Evolutionary conservation across 2,113 vertebrate genomes (phyloP).

Genomic region (Phainopepla nitens): DNA sequence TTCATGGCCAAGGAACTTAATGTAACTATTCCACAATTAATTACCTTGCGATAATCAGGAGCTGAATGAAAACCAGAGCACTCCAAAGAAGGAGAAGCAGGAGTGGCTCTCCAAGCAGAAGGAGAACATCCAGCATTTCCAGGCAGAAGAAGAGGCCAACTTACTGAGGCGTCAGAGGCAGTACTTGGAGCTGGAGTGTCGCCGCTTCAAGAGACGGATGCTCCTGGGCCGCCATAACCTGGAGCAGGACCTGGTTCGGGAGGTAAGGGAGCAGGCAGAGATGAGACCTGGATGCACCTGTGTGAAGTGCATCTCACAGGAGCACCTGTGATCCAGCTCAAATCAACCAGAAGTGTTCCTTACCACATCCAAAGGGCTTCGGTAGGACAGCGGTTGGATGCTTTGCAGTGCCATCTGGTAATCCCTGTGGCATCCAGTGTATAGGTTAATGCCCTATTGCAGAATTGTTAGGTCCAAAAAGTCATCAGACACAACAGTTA

Average conservation of each 20-base stretch:
- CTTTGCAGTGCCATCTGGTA: background rate
- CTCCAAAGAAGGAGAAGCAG: constrained; percentile 98
- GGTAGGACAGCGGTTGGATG: background rate
- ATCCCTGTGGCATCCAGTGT: background rate
- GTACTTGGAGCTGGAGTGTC: constrained; percentile 94
- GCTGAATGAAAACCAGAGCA: constrained; percentile 97
- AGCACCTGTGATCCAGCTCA: background rate
- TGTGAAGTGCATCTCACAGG: background rate
- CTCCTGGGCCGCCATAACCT: constrained; percentile 93
- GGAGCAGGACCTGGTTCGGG: constrained; percentile 92
- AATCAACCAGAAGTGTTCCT: background rate
- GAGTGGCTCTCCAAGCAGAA: constrained; percentile 99
- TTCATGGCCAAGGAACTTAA: background rate
- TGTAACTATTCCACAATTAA: background rate
- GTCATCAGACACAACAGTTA: background rate
- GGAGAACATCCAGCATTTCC: constrained; percentile 97
- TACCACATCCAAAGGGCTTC: background rate
- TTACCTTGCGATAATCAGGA: constrained; percentile 75
- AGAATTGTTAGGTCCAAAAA: background rate
- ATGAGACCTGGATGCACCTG: background rate
- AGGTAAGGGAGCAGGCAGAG: constrained; percentile 73
- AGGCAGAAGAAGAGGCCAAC: constrained; percentile 97
- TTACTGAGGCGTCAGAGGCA: constrained; percentile 91
- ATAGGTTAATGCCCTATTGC: background rate
- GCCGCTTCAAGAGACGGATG: constrained; percentile 94